Base-by-base conservation (phyloP, 2,797 vertebrate genomes). In the Tamandua tetradactyla region DNA sequence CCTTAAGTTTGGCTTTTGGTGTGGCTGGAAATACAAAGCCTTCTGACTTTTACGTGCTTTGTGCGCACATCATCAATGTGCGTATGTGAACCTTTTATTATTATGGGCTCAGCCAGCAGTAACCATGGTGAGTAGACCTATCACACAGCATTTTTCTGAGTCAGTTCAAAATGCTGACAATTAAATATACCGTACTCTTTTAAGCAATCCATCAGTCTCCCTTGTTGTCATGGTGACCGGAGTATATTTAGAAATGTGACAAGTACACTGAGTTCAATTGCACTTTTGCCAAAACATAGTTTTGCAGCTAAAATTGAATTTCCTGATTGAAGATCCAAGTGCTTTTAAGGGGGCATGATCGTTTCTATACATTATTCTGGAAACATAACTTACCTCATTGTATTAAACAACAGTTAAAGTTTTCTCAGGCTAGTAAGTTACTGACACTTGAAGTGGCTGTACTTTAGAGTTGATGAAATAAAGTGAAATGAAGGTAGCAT, bases 171-270 rank as follows among this genome's bases (percentile, higher is more conserved):
- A 98, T 98, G 98, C 98, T 98, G 98, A 98, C 98, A 98, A 98
- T 98, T 98, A 98, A 98, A 98, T 98, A 98, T 98, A 98, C 98
- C 98, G 96, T 98, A 98, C 98, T 98, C 96, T 97, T 98, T 98
- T 98, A 98, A 98, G 98, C 98, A 97, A 98, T 98, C 98, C 98
- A 98, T 98, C 98, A 98, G 98, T 98, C 98, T 98, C 98, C 84
- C 96, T 96, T 98, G 98, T 98, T 98, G 98, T 98, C 98, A 98
- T 98, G 98, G 98, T 98, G 98, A 98, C 98, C 75, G 0, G 97
- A 96, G 97, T 98, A 98, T 98, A 98, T 98, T 98, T 98, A 98
- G 98, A 98, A 98, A 98, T 98, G 97, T 98, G 98, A 98, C 98
- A 98, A 98, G 98, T 98, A 98, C 98, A 98, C 96, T 97, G 97